Evolutionary conservation across 2,113 vertebrate genomes (phyloP).

Genomic region (Phocoena sinus): DNA sequence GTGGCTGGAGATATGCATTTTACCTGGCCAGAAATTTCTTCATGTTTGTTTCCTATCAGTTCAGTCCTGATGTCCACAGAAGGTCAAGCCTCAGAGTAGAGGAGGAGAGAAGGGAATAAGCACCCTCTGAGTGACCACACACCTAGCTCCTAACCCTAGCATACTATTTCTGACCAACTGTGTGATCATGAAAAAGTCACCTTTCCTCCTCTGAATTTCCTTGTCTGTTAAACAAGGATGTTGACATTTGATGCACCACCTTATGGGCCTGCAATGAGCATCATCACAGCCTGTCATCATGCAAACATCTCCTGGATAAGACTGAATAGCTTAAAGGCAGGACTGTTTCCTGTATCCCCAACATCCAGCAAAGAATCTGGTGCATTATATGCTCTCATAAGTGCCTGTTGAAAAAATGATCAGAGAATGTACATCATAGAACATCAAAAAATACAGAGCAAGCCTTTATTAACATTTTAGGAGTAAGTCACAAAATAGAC

Average conservation of each 20-base stretch:
- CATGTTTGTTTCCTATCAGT: neutral
- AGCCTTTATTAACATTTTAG: conserved; percentile 15
- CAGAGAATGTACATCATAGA: neutral
- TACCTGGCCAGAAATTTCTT: neutral
- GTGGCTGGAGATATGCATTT: neutral
- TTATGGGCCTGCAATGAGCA: neutral
- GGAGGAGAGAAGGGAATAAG: neutral
- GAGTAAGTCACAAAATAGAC: conserved; percentile 25
- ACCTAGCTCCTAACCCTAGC: neutral
- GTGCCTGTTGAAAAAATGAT: neutral
- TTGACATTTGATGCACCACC: neutral
- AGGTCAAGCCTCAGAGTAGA: neutral
- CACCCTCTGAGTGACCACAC: neutral
- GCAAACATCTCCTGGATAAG: neutral
- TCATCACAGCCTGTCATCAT: neutral
- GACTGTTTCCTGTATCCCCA: neutral
- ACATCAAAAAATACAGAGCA: neutral
- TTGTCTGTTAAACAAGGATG: conserved; percentile 5
- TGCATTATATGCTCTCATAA: neutral
- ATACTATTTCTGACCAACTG: neutral
- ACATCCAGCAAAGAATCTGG: neutral
- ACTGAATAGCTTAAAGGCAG: neutral
- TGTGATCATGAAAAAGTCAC: neutral
- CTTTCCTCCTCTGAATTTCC: neutral
- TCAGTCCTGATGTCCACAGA: neutral